Percentiles rank a stretch among this genome's conserved stretches.
These are phyloP conservation scores for Lochmaea crataegi DNA, from an alignment of 2,888 invertebrate genomes.

Conservation along the genomic window DNA sequence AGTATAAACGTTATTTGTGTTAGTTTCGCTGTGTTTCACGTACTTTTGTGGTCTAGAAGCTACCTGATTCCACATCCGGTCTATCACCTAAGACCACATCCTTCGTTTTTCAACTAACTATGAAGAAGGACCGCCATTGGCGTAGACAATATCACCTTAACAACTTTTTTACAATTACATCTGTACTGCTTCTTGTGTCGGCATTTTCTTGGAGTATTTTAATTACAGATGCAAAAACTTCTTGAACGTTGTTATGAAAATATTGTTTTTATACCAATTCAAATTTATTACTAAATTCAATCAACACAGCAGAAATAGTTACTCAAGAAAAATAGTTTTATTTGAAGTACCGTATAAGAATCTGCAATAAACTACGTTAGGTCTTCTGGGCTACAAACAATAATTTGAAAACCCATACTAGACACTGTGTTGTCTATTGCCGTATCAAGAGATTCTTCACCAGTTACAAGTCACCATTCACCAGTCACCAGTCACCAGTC, in stretches of 20 bases:
- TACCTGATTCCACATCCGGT: conserved; percentile 66
- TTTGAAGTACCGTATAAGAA: too few species aligned
- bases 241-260: neutral
- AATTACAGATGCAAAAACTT: neutral
- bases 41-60: conserved; percentile 61
- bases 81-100: conserved; percentile 60
- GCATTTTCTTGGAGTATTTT: neutral
- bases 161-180: neutral
- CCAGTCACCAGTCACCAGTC: too few species aligned
- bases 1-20: conserved; percentile 52
- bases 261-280: too few species aligned
- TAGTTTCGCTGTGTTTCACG: conserved; percentile 61
- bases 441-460: too few species aligned
- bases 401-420: too few species aligned
- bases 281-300: too few species aligned
- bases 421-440: too few species aligned
- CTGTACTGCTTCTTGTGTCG: neutral
- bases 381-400: too few species aligned
- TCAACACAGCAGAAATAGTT: neutral
- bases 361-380: too few species aligned
- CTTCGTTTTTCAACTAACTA: conserved; percentile 52
- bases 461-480: too few species aligned
- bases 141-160: conserved; percentile 21
- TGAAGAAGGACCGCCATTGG: conserved; percentile 47
- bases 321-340: too few species aligned